phyloP scores from a whole-genome alignment of 2,797 vertebrate genomes.

The Bovichtus variegatus region DNA sequence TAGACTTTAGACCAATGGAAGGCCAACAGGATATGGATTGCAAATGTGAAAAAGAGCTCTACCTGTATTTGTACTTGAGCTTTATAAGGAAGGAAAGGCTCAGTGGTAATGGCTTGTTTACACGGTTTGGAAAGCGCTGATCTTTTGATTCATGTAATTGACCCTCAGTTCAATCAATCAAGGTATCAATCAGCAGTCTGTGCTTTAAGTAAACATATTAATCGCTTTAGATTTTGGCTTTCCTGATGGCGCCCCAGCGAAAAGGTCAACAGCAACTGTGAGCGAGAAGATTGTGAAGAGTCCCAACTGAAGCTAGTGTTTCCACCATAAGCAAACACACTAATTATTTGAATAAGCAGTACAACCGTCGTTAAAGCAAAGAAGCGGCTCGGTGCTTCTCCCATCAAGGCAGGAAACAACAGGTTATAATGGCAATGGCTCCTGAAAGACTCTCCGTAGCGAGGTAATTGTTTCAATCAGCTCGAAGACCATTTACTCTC shows the following conservation, averaged over 20 bases:
- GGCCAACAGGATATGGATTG: slow-evolving; percentile 51
- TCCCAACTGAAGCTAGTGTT: slow-evolving; percentile 36
- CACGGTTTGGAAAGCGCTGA: slow-evolving; percentile 64
- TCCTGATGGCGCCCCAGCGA: slow-evolving; percentile 10
- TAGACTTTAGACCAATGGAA: slow-evolving; percentile 37
- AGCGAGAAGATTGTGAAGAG: slow-evolving; percentile 18
- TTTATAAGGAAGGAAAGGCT: slow-evolving; percentile 74
- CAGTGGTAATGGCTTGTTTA: slow-evolving; percentile 82
- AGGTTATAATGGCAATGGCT: slow-evolving; percentile 39
- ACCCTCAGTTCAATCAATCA: slow-evolving; percentile 78
- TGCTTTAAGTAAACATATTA: slow-evolving; percentile 81
- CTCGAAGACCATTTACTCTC: slow-evolving; percentile 7
- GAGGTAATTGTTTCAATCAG: slow-evolving; percentile 38
- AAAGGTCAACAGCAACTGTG: slow-evolving; percentile 37
- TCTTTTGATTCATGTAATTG: slow-evolving; percentile 79
- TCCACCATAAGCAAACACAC: slow-evolving; percentile 56
- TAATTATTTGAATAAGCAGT: slow-evolving; percentile 66
- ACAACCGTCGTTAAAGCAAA: slow-evolving; percentile 30
- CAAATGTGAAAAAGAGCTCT: slow-evolving; percentile 40
- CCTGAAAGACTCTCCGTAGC: slow-evolving; percentile 42
- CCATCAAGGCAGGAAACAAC: slow-evolving; percentile 49
- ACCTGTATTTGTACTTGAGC: slow-evolving; percentile 72
- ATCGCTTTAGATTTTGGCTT: slow-evolving; percentile 67
- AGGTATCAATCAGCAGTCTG: slow-evolving; percentile 75
- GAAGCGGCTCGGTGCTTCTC: slow-evolving; percentile 4